Evolutionary conservation across 92 coral and sea anemone species (phyloP).

Genomic region (Heteractis magnifica): DNA sequence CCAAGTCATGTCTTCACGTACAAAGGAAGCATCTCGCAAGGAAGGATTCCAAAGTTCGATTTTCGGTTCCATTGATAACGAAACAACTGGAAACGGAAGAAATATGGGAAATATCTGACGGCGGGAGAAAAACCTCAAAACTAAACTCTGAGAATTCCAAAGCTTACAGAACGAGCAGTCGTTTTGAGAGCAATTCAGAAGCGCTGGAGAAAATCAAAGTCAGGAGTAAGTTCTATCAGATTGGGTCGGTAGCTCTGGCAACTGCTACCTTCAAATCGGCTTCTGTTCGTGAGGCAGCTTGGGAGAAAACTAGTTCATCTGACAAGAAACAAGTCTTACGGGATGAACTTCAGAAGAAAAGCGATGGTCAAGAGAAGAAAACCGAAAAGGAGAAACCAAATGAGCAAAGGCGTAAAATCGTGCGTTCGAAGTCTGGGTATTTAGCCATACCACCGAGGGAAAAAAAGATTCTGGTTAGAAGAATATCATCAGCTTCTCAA

Average conservation of each 20-base stretch:
- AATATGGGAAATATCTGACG: neutral
- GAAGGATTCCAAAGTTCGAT: constrained; percentile 9
- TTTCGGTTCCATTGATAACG: constrained; percentile 7
- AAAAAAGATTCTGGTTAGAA: neutral
- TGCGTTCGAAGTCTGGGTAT: neutral
- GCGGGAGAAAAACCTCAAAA: neutral
- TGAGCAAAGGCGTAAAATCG: neutral
- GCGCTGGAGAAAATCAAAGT: constrained; percentile 11
- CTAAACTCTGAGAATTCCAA: no score
- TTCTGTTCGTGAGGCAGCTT: neutral
- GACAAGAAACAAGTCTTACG: neutral
- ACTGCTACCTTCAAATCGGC: constrained; percentile 22
- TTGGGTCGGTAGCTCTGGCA: constrained; percentile 23
- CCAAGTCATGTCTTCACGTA: constrained; percentile 11
- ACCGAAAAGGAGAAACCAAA: neutral
- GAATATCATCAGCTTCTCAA: neutral
- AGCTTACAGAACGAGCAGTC: neutral
- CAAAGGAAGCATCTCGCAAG: neutral
- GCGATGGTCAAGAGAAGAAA: neutral
- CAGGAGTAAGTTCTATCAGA: constrained; percentile 17
- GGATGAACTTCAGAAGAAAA: neutral
- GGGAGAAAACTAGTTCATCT: neutral
- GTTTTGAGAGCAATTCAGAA: neutral
- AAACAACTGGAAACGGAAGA: neutral
- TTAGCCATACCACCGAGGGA: neutral